Evolutionary conservation across 2,797 vertebrate species (phyloP).

Genomic region (Fistularia tabacaria): DNA sequence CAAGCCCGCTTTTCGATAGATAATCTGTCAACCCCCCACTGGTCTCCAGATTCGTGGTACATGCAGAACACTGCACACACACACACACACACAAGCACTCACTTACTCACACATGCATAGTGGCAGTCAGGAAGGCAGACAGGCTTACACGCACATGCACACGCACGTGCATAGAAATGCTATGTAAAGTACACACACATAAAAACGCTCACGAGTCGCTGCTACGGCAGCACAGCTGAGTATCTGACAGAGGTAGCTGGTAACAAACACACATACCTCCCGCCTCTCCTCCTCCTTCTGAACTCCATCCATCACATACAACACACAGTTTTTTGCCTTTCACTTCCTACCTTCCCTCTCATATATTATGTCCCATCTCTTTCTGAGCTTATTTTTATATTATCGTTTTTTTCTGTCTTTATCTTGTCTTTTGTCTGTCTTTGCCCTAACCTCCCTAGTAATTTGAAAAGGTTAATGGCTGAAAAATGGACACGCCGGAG

Average conservation of each 20-base stretch:
- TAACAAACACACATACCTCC: slow-evolving; percentile 49
- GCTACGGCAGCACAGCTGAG: slow-evolving; percentile 49
- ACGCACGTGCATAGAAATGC: too few relatives aligned
- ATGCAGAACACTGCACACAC: slow-evolving; percentile 41
- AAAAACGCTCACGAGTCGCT: slow-evolving; percentile 34
- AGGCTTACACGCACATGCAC: slow-evolving; percentile 9
- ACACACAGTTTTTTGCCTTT: slow-evolving; percentile 26
- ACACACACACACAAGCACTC: slow-evolving; percentile 9
- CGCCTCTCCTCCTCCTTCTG: slow-evolving; percentile 33
- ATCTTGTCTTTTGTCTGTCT: slow-evolving; percentile 55
- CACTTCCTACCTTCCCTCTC: slow-evolving; percentile 29
- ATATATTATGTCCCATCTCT: slow-evolving; percentile 33
- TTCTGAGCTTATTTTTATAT: slow-evolving; percentile 21
- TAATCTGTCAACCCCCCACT: slow-evolving; percentile 72
- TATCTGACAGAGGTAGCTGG: slow-evolving; percentile 58
- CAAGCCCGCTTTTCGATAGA: slow-evolving; percentile 68
- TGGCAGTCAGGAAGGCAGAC: too few relatives aligned
- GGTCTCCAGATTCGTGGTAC: slow-evolving; percentile 59
- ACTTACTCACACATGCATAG: too few relatives aligned
- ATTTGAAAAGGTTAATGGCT: too few relatives aligned
- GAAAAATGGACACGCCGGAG: too few relatives aligned
- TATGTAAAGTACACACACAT: slow-evolving; percentile 25
- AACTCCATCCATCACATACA: slow-evolving; percentile 66
- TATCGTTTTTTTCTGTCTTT: slow-evolving; percentile 31
- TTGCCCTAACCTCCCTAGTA: slow-evolving; percentile 1